A percentile compares a stretch with the other conserved stretches of the same genome.
These are phyloP conservation scores for Urocyon cinereoargenteus DNA, from an alignment of 2,797 vertebrate genomes.

Conservation along the genomic window DNA sequence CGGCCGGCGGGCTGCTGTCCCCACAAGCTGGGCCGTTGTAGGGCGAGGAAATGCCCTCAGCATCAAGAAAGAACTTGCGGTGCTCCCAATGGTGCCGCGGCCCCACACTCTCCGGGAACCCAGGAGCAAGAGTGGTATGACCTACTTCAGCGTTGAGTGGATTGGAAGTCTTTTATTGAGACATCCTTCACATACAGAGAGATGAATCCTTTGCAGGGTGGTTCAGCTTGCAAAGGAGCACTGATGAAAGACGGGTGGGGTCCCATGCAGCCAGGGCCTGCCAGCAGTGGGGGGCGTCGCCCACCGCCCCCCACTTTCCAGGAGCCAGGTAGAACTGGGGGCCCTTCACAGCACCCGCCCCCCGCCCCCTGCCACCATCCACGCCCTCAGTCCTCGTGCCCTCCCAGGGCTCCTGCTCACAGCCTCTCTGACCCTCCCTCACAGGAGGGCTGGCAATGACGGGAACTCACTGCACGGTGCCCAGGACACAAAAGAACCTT, in stretches of 20 bases:
- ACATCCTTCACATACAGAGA: not conserved
- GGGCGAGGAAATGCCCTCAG: not conserved
- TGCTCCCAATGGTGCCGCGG: not conserved
- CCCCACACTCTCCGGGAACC: not conserved
- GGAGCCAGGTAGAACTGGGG: not conserved
- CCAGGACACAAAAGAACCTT: not conserved
- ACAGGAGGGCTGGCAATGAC: not conserved
- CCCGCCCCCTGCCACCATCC: not conserved
- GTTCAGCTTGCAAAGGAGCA: not conserved
- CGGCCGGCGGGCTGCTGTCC: not conserved
- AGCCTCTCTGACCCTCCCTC: not conserved
- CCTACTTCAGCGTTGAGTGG: not conserved
- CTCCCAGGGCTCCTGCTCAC: not conserved
- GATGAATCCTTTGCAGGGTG: not conserved
- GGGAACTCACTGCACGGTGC: not conserved
- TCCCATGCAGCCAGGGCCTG: not conserved
- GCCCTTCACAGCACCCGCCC: too few relatives aligned
- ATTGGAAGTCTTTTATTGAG: not conserved
- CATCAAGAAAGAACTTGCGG: too few relatives aligned
- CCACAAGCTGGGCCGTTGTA: not conserved
- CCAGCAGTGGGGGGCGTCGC: accelerated
- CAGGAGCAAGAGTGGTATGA: not conserved
- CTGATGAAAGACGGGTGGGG: not conserved
- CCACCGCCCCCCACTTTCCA: too few relatives aligned
- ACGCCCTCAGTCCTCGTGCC: too few relatives aligned